Percentiles rank a stretch among this genome's conserved stretches.
phyloP scores from a whole-genome alignment of 1,140 invertebrate genomes.

The Nephotettix cincticeps region DNA sequence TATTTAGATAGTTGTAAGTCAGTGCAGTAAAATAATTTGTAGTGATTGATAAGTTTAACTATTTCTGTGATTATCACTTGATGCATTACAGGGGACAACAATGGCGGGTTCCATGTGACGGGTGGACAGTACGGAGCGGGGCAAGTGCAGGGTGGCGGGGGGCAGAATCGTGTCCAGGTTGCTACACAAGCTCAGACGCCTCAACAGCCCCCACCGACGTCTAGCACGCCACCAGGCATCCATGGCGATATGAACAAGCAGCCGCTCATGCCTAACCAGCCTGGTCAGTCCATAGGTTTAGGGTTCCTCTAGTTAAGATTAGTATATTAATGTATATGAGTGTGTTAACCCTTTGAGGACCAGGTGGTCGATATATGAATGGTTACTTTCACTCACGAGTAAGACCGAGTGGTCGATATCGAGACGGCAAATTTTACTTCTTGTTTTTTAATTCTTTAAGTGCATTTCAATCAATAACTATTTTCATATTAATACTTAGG shows the following conservation, averaged over 20 bases:
- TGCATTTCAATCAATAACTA: too few relatives aligned
- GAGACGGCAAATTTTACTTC: too few relatives aligned
- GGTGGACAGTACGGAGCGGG: background rate
- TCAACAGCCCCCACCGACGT: background rate
- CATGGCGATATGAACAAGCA: conserved; percentile 2
- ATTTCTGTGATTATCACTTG: too few relatives aligned
- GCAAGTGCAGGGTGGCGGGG: background rate
- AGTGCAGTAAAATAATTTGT: background rate
- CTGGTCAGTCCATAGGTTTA: background rate
- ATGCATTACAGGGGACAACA: conserved; percentile 5
- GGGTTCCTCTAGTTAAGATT: too few relatives aligned
- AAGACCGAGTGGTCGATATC: too few relatives aligned
- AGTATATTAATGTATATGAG: too few relatives aligned
- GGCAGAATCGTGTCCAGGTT: background rate
- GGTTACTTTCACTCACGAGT: too few relatives aligned
- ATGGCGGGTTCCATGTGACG: background rate
- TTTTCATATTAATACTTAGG: too few relatives aligned
- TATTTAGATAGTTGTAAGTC: background rate
- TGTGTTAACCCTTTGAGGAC: too few relatives aligned
- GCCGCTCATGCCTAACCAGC: background rate
- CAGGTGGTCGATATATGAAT: too few relatives aligned
- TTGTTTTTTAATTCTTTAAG: too few relatives aligned
- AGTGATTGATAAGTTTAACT: background rate
- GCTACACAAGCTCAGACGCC: background rate
- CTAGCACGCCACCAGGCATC: background rate